Percentiles rank a stretch among this genome's conserved stretches.
phyloP scores from a whole-genome alignment of 1,140 invertebrate species.

The Tetraneura akinire region DNA sequence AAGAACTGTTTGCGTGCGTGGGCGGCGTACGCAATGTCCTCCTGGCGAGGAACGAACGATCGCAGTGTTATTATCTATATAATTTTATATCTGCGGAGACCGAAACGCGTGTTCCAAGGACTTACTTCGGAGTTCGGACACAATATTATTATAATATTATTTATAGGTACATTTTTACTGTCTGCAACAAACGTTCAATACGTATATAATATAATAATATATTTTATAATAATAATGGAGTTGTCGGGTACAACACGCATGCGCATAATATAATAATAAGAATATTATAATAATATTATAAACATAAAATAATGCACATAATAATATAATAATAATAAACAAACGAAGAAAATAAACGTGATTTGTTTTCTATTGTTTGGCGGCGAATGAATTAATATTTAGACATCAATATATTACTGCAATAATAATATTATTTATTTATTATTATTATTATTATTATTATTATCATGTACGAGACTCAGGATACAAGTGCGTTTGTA shows the following conservation, averaged over 20 bases:
- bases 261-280: no score
- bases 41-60: background rate
- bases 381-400: slow-evolving; percentile 16
- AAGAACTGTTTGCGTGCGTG: background rate
- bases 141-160: slow-evolving; percentile 8
- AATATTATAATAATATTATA: no score
- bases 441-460: no score
- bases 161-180: background rate
- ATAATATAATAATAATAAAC: background rate
- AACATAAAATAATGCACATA: background rate
- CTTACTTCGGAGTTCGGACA: background rate
- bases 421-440: no score
- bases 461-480: no score
- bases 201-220: no score
- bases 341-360: slow-evolving; percentile 30
- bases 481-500: no score
- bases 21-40: background rate
- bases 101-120: background rate
- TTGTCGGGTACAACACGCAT: background rate
- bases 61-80: background rate
- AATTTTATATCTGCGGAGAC: background rate
- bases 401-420: slow-evolving; percentile 4
- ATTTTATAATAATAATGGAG: background rate
- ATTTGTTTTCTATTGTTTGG: slow-evolving; percentile 28
- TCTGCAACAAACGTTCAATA: no score